Evolutionary conservation across 2,113 vertebrate species (phyloP), one percentile per base, ranked within the genome.

Genomic region (Manacus vitellinus): DNA sequence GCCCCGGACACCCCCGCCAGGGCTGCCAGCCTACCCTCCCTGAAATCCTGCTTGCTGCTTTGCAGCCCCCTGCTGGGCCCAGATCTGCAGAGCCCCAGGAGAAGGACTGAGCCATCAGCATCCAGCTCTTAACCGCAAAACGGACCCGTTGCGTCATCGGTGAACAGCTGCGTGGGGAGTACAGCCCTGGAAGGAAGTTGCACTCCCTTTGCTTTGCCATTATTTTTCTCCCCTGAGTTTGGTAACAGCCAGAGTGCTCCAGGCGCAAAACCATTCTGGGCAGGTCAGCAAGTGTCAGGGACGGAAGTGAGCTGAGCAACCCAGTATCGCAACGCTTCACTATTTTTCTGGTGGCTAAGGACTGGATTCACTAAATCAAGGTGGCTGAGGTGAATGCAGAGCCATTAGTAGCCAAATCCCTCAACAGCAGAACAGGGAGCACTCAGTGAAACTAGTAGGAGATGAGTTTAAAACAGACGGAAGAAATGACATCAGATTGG

Each of bases 31-130:
- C 66, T 79, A 89, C 68, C 92, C 85, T 95, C 56, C 75, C 76
- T 2, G 6, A 87, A 92, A 74, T 90, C 22, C 92, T 96, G 86
- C 94, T 78, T 44, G 88, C 72, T 86, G 95, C 92, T 92, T 79
- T 95, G 86, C 95, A 97, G 97, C 97, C 96, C 97, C 89, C 97
- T 97, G 92, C 96, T 84, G 97, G 94, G 76, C 73, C 72, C 30
- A 68, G 68, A 89, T 27, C 85, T 46, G 58, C 74, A 67, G 82
- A 66, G 56, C 61, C 84, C 77, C 72, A 15, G 14, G 68, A 74
- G 55, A 46, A 43, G 85, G 71, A 81, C 13, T 24, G 9, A 80
- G 63, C 84, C 51, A 41, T 61, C 78, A 39, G 54, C 49, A 37
- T 75, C 71, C 88, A 71, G 67, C 51, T 72, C 35, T 12, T 9